Evolutionary conservation across 1,140 invertebrate species (phyloP), one percentile per base, ranked within the genome.

Genomic region (Ips nitidus): DNA sequence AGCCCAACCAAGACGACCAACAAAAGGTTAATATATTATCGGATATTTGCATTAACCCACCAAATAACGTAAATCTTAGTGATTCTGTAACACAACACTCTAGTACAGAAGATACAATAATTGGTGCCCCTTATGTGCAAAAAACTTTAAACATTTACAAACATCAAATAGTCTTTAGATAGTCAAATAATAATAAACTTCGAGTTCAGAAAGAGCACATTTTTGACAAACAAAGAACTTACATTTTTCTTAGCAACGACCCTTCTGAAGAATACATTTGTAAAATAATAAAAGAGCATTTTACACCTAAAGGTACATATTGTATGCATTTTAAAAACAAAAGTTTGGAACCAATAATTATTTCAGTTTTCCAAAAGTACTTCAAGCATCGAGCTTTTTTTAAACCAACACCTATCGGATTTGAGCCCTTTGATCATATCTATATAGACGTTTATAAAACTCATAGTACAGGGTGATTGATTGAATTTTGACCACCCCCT

Each of bases 251-350:
- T 60, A 57, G 8, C 6, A 53, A 64, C n/a, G 38, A 53, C 7
- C 22, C 39, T 59, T 6, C 1, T 36, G 8, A 1, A 5, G 47
- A 55, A 50, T 22, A 37, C 36, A 55, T 66, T 40, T 55, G 41
- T 41, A 59, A 36, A 66, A 42, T n/a, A 38, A 41, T 39, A 41
- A 57, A 55, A n/a, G n/a, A n/a, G n/a, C n/a, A n/a, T n/a, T n/a
- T n/a, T 37, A 42, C 6, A 55, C 52, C 63, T 41, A 62, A 66
- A 41, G 4, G 58, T 7, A 56, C n/a, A 7, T 68, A 62, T 41
- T 52, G 38, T 42, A 39, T 41, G n/a, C 65, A 64, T 63, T 52
- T 59, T 66, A 52, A 38, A 52, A 50, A 67, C 39, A 67, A 67
- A 41, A 52, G 22, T 38, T 36, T 58, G 3, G 55, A 61, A 61